Percentiles rank a stretch among this genome's conserved stretches.
Conservation (phyloP, 2,888 invertebrate species). For the Apodemia duryi region DNA sequence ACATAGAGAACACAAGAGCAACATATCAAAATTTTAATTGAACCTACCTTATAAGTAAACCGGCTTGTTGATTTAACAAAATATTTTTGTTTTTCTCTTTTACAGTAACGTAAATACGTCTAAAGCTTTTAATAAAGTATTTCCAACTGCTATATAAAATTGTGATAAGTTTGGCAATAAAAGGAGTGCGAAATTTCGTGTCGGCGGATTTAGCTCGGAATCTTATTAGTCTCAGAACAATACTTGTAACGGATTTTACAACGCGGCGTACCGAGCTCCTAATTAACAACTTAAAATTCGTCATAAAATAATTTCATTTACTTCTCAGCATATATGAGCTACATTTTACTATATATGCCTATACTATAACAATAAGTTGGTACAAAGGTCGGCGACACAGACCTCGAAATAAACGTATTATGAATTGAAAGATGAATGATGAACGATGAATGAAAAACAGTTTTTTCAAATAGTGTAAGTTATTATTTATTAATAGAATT, state of each 20-base stretch:
- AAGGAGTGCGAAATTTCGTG: conserved; percentile 8
- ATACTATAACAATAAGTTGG: too few species aligned
- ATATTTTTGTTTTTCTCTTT: background rate
- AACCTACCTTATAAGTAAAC: too few species aligned
- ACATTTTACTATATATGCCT: too few species aligned
- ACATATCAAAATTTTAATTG: too few species aligned
- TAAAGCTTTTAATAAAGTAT: conserved; percentile 5
- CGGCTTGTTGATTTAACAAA: background rate
- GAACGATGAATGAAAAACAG: too few species aligned
- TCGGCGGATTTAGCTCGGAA: conserved; percentile 8
- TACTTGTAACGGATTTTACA: conserved; percentile 13
- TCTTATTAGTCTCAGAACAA: conserved; percentile 15
- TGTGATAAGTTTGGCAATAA: conserved; percentile 12
- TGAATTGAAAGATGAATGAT: too few species aligned
- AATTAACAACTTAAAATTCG: conserved; percentile 1
- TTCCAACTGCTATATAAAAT: conserved; percentile 7
- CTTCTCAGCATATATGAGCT: background rate
- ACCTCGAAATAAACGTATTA: too few species aligned
- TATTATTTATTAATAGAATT: too few species aligned
- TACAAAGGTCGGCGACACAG: too few species aligned
- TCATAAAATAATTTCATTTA: conserved; percentile 17
- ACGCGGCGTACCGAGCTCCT: conserved; percentile 1
- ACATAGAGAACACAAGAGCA: too few species aligned
- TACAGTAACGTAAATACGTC: background rate
- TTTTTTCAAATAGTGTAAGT: too few species aligned